Percentiles rank a stretch among this genome's conserved stretches.
phyloP scores from a whole-genome alignment of 1,140 invertebrate genomes.

The Belonocnema kinseyi region DNA sequence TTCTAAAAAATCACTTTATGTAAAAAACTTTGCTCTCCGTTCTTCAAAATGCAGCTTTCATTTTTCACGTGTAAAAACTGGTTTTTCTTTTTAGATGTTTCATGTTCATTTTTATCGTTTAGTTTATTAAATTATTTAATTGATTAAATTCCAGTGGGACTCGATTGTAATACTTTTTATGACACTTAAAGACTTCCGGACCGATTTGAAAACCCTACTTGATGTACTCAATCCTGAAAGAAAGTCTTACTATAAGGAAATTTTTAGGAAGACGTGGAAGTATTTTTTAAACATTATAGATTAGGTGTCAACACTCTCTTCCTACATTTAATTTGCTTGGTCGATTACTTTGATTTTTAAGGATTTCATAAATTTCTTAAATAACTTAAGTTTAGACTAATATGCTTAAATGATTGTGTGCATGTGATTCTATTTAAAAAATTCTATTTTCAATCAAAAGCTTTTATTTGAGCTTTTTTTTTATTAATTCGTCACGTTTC shows the following conservation, averaged over 20 bases:
- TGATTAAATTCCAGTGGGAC: no score
- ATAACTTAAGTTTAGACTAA: no score
- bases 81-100: neutral
- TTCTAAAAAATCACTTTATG: conserved; percentile 16
- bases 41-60: neutral
- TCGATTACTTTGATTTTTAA: neutral
- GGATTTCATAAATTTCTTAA: neutral
- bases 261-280: neutral
- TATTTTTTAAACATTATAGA: neutral
- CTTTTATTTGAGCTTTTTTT: no score
- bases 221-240: neutral
- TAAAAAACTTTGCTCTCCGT: neutral
- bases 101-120: neutral
- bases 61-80: neutral
- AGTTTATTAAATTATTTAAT: no score
- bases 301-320: neutral
- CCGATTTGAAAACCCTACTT: no score
- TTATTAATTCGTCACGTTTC: no score
- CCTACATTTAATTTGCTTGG: neutral
- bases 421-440: no score
- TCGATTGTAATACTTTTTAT: no score
- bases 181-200: no score
- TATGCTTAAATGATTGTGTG: no score
- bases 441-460: no score
- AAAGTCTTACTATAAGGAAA: neutral